A percentile compares a stretch with the other conserved stretches of the same genome.
Conservation (phyloP, 1,140 invertebrate genomes). For the Scaptomyza hsui region DNA sequence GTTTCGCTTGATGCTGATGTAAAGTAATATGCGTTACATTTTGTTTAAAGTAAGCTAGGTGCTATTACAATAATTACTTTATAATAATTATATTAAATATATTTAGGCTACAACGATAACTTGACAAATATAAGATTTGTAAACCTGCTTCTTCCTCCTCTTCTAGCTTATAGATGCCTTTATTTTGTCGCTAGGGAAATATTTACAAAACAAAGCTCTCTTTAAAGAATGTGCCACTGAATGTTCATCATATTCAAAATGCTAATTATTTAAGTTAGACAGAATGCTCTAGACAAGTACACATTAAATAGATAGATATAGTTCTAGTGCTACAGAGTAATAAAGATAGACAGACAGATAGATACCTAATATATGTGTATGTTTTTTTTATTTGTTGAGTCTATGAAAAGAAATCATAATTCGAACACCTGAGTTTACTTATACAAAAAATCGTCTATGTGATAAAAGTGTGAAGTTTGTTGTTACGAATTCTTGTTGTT, state of each 20-base stretch:
- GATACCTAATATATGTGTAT: not conserved
- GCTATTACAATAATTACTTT: conserved; percentile 53
- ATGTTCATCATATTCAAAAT: conserved; percentile 40
- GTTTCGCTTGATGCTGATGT: conserved; percentile 59
- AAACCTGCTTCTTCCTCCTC: conserved; percentile 17
- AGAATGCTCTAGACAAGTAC: conserved; percentile 9
- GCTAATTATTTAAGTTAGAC: conserved; percentile 12
- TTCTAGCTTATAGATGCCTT: conserved; percentile 20
- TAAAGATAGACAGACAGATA: conserved; percentile 29
- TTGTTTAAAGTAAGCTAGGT: conserved; percentile 67
- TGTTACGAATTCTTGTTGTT: not conserved
- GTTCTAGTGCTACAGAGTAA: conserved; percentile 1
- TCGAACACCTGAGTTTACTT: conserved; percentile 73
- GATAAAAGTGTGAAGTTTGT: not conserved
- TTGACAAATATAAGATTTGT: conserved; percentile 36
- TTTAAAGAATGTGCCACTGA: conserved; percentile 37
- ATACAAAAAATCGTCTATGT: conserved; percentile 44
- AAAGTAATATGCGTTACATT: conserved; percentile 68
- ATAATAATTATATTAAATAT: conserved; percentile 47
- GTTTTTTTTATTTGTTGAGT: conserved; percentile 2
- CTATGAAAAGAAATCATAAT: conserved; percentile 48
- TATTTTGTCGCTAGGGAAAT: conserved; percentile 66
- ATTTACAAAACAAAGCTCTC: conserved; percentile 71
- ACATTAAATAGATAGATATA: conserved; percentile 8
- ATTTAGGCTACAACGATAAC: conserved; percentile 62